Evolutionary conservation across 2,888 invertebrate genomes (phyloP).

Genomic region (Amphipyra berbera): DNA sequence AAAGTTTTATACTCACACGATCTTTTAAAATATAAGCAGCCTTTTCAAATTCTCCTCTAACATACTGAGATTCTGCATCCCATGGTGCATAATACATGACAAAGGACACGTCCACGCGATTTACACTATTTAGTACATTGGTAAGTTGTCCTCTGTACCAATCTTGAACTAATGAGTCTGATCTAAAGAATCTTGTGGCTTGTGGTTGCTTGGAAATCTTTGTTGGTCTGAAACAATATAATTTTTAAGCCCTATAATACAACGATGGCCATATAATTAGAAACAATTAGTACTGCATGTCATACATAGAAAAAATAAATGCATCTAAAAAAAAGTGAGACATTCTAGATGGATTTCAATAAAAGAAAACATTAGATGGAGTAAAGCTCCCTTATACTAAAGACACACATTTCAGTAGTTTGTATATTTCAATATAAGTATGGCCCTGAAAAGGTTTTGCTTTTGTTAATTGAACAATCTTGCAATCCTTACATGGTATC

Average conservation of each 20-base stretch:
- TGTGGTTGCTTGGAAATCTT: constrained; percentile 83
- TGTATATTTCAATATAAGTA: too few species aligned
- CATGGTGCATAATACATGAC: constrained; percentile 98
- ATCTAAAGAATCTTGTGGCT: constrained; percentile 93
- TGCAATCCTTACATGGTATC: too few species aligned
- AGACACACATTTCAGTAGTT: too few species aligned
- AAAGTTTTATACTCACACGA: constrained; percentile 87
- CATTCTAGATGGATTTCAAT: too few species aligned
- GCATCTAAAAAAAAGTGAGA: too few species aligned
- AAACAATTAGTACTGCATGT: too few species aligned
- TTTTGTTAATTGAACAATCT: too few species aligned
- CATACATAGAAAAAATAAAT: too few species aligned
- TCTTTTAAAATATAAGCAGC: constrained; percentile 92
- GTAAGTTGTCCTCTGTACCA: constrained; percentile 94
- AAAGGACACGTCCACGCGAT: constrained; percentile 93
- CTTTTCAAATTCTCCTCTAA: constrained; percentile 93
- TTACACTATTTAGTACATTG: constrained; percentile 90
- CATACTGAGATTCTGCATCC: constrained; percentile 96
- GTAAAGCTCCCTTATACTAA: too few species aligned
- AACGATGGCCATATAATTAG: too few species aligned
- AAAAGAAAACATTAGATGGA: too few species aligned
- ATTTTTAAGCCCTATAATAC: neutral
- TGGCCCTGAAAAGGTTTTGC: too few species aligned
- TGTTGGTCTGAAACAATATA: constrained; percentile 67
- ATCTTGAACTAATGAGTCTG: constrained; percentile 92